Conservation (phyloP, 1,140 invertebrate species). For the Ganaspis sp. region DNA sequence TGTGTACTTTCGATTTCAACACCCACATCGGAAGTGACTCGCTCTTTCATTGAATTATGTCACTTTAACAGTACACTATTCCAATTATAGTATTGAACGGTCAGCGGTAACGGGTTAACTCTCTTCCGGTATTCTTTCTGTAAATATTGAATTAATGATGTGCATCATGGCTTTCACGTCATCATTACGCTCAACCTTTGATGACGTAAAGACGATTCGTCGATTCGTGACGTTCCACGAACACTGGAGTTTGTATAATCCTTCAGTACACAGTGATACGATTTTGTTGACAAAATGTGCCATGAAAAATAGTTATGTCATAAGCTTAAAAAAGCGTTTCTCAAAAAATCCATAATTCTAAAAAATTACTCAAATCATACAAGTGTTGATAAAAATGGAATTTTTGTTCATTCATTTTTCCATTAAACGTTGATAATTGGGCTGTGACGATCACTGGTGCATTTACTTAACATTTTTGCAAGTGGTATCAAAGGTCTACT, state of each 20-base stretch:
- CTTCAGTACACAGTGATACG: not conserved
- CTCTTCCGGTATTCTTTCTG: constrained; percentile 43
- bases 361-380: too few relatives aligned
- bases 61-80: constrained; percentile 39
- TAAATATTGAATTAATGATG: constrained; percentile 55
- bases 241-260: not conserved
- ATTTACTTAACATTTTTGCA: too few relatives aligned
- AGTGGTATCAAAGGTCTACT: too few relatives aligned
- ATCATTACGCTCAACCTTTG: constrained; percentile 49
- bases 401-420: too few relatives aligned
- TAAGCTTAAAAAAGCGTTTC: too few relatives aligned
- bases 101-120: not conserved
- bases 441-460: too few relatives aligned
- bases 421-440: too few relatives aligned
- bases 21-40: constrained; percentile 38
- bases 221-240: constrained; percentile 27
- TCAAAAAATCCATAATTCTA: too few relatives aligned
- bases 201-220: constrained; percentile 53
- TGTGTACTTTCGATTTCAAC: constrained; percentile 5
- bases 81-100: constrained; percentile 41
- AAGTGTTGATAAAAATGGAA: too few relatives aligned
- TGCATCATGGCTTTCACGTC: constrained; percentile 49
- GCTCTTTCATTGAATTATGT: constrained; percentile 34
- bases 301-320: not conserved
- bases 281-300: not conserved